Evolutionary conservation across 1,140 invertebrate genomes (phyloP), one percentile per base, ranked within the genome.

Genomic region (Aphelenchoides besseyi): DNA sequence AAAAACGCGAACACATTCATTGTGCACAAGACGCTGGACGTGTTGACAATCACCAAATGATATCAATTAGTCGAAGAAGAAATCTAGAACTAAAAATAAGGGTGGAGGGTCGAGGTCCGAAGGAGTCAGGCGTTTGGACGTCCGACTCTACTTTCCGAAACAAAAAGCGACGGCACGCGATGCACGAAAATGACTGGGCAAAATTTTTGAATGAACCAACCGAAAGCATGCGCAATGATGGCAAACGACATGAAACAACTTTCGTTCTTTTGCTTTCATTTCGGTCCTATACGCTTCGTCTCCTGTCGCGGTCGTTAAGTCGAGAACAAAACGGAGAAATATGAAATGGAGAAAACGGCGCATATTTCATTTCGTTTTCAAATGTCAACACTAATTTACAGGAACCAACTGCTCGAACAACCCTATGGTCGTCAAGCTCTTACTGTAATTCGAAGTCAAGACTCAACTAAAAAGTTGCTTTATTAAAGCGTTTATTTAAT

Each of bases 181-280:
- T 48, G 41, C 41, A 48, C 41, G 41, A 48, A 48, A 48, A 48
- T 48, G 41, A 48, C 41, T 48, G 41, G 41, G 41, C 41, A 48
- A 48, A 48, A 48, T 16, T 48, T 48, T 48, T 48, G 41, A 48
- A 48, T 48, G 41, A 48, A 48, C 41, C 41, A 48, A n/a, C 41
- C 41, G 41, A 48, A 12, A 23, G 41, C 41, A 23, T 16, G 41
- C 12, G 23, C 41, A 23, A 48, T 16, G 41, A 48, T 12, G 41
- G 41, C 41, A 23, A 23, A 48, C 41, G 41, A 23, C 41, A 48
- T 48, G 41, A 23, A 48, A 48, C 41, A 48, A 48, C 41, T 48
- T 48, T 48, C 41, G 23, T 48, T 48, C 41, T 12, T 48, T 48
- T 23, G 41, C 23, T 48, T 48, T 48, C 41, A 48, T 48, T 48